A percentile compares a stretch with the other conserved stretches of the same genome.
phyloP scores from a whole-genome alignment of 2,113 vertebrate species.

The Saccopteryx leptura region DNA sequence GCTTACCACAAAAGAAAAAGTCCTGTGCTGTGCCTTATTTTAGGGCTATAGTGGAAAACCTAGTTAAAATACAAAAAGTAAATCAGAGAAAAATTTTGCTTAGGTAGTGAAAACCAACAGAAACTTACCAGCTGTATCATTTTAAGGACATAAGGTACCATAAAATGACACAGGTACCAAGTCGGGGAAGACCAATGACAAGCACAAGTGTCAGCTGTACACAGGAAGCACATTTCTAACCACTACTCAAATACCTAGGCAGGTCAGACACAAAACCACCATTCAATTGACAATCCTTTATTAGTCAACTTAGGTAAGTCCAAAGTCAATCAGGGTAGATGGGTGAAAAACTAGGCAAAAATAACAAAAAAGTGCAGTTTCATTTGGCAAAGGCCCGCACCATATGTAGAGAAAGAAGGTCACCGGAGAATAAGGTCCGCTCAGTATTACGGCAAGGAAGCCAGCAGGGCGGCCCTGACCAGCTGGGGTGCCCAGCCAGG shows the following conservation, averaged over 20 bases:
- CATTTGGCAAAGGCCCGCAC: conserved; percentile 60
- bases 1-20: conserved; percentile 13
- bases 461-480: not conserved
- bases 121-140: not conserved
- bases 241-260: not conserved
- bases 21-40: conserved; percentile 36
- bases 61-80: conserved; percentile 46
- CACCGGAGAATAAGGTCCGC: not conserved
- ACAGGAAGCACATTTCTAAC: not conserved
- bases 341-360: conserved; percentile 57
- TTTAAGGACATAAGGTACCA: not conserved
- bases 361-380: conserved; percentile 27
- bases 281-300: conserved; percentile 68
- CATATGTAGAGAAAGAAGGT: not conserved
- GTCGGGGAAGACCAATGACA: not conserved
- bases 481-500: not conserved
- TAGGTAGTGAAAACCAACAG: not conserved
- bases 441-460: not conserved
- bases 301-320: conserved; percentile 65
- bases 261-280: conserved; percentile 41
- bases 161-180: not conserved
- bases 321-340: conserved; percentile 47
- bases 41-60: not conserved
- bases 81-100: conserved; percentile 59
- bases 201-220: not conserved